Conservation (phyloP, 2,888 invertebrate genomes). For the Andrena fulva region DNA sequence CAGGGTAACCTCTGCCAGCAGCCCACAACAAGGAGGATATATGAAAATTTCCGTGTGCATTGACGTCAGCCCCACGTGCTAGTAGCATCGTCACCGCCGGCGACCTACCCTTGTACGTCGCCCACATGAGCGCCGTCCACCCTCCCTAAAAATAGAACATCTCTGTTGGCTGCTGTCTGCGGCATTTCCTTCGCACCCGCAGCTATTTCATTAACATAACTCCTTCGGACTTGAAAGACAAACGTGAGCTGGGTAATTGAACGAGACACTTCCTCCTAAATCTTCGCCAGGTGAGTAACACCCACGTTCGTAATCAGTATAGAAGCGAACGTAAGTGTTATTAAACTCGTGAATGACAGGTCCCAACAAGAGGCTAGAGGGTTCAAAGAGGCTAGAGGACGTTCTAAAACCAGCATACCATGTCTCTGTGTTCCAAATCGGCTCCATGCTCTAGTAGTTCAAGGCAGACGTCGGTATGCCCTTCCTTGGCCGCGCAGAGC, state of each 20-base stretch:
- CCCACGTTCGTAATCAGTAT: not conserved
- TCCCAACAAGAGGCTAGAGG: not conserved
- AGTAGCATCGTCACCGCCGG: constrained; percentile 92
- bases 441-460: constrained; percentile 94
- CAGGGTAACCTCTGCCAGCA: constrained; percentile 95
- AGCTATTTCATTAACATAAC: not conserved
- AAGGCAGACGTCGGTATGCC: constrained; percentile 92
- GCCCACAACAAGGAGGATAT: constrained; percentile 98
- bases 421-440: constrained; percentile 93
- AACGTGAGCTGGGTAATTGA: not conserved
- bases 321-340: not conserved
- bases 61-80: constrained; percentile 95
- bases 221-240: not conserved
- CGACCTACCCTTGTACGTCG: constrained; percentile 95
- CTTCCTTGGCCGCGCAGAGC: constrained; percentile 95
- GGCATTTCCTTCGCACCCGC: not conserved
- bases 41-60: constrained; percentile 98
- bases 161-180: not conserved
- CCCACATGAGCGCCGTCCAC: constrained; percentile 99
- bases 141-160: constrained; percentile 89
- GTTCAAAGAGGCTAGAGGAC: not conserved
- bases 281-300: no score
- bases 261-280: not conserved
- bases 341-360: not conserved
- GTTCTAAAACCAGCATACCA: constrained; percentile 86